phyloP scores from a whole-genome alignment of 30 jellyfish, hydroid and myxozoan species.

The Pelagia noctiluca region DNA sequence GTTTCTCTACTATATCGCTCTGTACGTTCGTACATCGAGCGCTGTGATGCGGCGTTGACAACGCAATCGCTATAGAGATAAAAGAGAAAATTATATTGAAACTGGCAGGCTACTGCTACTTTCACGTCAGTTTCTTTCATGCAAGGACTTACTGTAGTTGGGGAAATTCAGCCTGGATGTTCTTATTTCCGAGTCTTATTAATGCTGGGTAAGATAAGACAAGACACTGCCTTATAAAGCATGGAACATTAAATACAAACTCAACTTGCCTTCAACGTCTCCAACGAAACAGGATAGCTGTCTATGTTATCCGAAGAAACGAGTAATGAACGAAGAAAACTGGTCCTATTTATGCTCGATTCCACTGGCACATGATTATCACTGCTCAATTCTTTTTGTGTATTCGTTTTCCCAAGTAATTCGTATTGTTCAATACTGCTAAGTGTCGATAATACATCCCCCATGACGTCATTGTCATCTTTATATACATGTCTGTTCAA shows the following conservation, averaged over 20 bases:
- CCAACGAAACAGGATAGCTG: conserved; percentile 32
- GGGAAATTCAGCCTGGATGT: too few relatives aligned
- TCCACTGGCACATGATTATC: not conserved
- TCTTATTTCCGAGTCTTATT: too few relatives aligned
- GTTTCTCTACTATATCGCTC: too few relatives aligned
- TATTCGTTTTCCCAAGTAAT: not conserved
- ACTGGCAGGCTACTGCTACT: too few relatives aligned
- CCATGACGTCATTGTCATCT: conserved; percentile 75
- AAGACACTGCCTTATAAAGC: too few relatives aligned
- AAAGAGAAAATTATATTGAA: too few relatives aligned
- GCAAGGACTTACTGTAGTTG: too few relatives aligned
- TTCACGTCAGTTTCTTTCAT: too few relatives aligned
- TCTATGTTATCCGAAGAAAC: conserved; percentile 38
- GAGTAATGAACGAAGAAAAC: conserved; percentile 34
- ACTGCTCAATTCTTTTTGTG: not conserved
- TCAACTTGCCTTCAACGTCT: conserved; percentile 64
- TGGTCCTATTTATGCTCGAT: not conserved
- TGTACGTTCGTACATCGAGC: too few relatives aligned
- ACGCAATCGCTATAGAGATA: too few relatives aligned
- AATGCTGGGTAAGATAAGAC: too few relatives aligned
- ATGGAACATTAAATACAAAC: not conserved
- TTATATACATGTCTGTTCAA: conserved; percentile 71
- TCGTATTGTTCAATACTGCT: conserved; percentile 56
- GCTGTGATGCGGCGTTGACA: too few relatives aligned
- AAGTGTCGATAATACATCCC: conserved; percentile 42